Percentiles rank a stretch among this genome's conserved stretches.
phyloP scores from a whole-genome alignment of 1,140 invertebrate genomes.

The Eufriesea mexicana region DNA sequence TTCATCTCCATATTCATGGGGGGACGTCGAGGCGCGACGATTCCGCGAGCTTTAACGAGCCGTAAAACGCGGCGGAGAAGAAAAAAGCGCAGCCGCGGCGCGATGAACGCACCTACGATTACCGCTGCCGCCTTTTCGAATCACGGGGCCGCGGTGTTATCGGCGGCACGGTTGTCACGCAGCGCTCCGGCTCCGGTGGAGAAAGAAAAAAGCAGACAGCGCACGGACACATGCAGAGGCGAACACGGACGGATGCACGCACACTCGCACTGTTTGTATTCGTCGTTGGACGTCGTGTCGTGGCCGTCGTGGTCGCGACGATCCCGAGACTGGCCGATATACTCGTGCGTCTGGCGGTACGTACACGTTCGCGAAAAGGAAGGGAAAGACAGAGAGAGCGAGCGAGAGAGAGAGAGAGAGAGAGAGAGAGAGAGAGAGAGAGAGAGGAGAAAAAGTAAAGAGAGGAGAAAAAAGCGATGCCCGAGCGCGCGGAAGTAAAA shows the following conservation, averaged over 20 bases:
- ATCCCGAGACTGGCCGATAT: not conserved
- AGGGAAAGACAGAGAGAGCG: not conserved
- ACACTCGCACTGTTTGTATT: not conserved
- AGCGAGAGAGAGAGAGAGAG: conserved; percentile 1
- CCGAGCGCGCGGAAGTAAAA: not conserved
- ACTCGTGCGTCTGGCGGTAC: conserved; percentile 1
- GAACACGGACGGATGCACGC: too few species aligned
- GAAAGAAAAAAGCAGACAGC: not conserved
- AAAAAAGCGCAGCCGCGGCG: conserved; percentile 29
- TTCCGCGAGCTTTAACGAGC: conserved; percentile 33
- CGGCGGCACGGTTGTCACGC: not conserved
- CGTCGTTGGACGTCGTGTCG: not conserved
- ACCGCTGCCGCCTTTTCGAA: conserved; percentile 29
- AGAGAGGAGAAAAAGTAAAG: not conserved
- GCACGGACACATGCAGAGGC: not conserved
- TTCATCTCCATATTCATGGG: conserved; percentile 45
- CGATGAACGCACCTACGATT: not conserved
- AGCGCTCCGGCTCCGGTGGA: too few species aligned
- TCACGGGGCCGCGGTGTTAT: conserved; percentile 2
- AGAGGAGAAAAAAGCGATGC: not conserved
- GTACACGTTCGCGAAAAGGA: not conserved
- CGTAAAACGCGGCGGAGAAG: conserved; percentile 5
- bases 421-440: not conserved
- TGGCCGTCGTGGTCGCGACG: conserved; percentile 2
- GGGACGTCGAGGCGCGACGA: conserved; percentile 29